These are phyloP conservation scores for Chascanopsetta lugubris DNA, from an alignment of 2,113 vertebrate species.

Conservation along the genomic window DNA sequence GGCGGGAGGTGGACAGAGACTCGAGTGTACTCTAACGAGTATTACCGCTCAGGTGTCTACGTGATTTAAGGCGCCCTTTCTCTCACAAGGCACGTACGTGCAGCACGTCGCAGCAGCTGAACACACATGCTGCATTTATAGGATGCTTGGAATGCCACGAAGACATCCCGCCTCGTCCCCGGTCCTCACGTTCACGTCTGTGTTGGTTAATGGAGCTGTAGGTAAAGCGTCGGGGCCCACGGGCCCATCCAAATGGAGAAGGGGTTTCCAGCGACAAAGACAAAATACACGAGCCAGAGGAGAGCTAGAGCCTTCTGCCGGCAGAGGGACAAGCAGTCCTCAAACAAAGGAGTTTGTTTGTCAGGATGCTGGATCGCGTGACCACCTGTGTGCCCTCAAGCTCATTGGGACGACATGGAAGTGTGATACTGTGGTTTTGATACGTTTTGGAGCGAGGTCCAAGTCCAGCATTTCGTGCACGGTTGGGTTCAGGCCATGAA, in stretches of 20 bases:
- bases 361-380: conserved; percentile 24
- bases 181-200: too few species aligned
- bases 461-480: not conserved
- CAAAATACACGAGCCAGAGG: conserved; percentile 42
- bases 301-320: conserved; percentile 35
- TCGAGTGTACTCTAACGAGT: conserved; percentile 30
- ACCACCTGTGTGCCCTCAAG: conserved; percentile 23
- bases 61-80: conserved; percentile 49
- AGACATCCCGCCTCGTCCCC: conserved; percentile 32
- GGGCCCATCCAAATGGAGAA: conserved; percentile 50
- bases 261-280: conserved; percentile 55
- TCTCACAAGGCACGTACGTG: conserved; percentile 4
- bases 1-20: conserved; percentile 11
- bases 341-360: conserved; percentile 45
- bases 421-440: not conserved
- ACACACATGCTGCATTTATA: conserved; percentile 25
- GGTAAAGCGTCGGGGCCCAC: conserved; percentile 33
- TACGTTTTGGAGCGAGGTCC: not conserved
- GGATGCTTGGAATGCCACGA: conserved; percentile 34
- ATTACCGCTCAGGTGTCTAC: conserved; percentile 31
- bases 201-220: conserved; percentile 29
- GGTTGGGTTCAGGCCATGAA: not conserved
- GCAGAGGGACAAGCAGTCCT: conserved; percentile 25
- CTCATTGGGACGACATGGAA: too few species aligned
- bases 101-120: conserved; percentile 15